These are phyloP conservation scores for Trematocara unimaculatum DNA, from an alignment of 2,113 vertebrate species.

Conservation along the genomic window DNA sequence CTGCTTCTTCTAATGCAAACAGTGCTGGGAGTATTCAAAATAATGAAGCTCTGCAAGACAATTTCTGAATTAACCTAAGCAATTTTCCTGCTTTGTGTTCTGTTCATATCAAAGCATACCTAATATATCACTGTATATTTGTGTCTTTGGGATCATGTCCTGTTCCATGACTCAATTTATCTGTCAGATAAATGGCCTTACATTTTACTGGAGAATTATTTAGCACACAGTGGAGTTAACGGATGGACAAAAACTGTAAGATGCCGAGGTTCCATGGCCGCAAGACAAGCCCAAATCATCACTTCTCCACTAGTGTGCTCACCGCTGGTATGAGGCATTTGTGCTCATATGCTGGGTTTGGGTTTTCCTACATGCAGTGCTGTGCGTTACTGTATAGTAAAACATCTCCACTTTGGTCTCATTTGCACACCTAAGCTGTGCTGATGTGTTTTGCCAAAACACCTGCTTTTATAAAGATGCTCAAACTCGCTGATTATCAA, in stretches of 20 bases:
- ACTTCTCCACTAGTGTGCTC: not conserved
- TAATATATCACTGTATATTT: not conserved
- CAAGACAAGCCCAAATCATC: not conserved
- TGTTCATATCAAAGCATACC: not conserved
- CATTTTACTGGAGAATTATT: not conserved
- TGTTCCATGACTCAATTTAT: not conserved
- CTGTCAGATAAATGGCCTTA: not conserved
- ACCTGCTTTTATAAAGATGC: not conserved
- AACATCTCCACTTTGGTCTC: not conserved
- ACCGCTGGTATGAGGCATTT: not conserved
- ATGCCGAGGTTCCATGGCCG: not conserved
- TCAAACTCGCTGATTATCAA: not conserved
- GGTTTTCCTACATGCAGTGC: not conserved
- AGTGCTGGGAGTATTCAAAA: not conserved
- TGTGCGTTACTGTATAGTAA: not conserved
- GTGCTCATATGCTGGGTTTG: not conserved
- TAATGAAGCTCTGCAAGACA: not conserved
- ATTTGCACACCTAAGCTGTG: not conserved
- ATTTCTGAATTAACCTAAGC: not conserved
- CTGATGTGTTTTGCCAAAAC: not conserved
- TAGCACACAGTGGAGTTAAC: not conserved
- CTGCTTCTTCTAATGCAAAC: not conserved
- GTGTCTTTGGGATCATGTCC: not conserved
- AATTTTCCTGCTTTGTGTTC: not conserved
- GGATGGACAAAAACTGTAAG: too few species aligned